Evolutionary conservation across 2,797 vertebrate genomes (phyloP), one percentile per base, ranked within the genome.

Genomic region (Salmo trutta): DNA sequence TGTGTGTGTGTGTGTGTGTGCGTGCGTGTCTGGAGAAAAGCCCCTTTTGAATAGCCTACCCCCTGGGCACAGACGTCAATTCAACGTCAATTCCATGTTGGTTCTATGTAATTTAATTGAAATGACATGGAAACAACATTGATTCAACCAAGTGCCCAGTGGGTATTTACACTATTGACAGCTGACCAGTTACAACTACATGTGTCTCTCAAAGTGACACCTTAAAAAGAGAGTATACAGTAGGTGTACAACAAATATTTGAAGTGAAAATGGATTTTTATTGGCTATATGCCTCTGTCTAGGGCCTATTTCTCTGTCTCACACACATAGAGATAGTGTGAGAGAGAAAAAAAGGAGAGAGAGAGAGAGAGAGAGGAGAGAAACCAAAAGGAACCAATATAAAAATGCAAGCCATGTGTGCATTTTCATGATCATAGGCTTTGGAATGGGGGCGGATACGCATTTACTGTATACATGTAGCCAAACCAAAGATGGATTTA

Each of bases 111-210:
- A 47, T 47, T 47, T 3, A 10, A 47, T 47, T 47, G 10, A 47
- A 47, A 47, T 47, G 41, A 47, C 41, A 0, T 47, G 41, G 41
- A 47, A 47, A 47, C 41, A 47, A 47, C 41, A 47, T 47, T 47
- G 41, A 47, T 47, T 47, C 41, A 47, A 47, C 41, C 41, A 36
- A 56, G 90, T 81, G 90, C 88, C 92, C 89, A 90, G 83, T 68
- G 81, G 84, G 90, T 92, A 87, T 90, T 90, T 86, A 89, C 87
- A 85, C 62, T 75, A 82, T 79, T 81, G 88, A 81, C 75, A 80
- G 87, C 82, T 87, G 87, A 92, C 85, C 88, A 82, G 80, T 33
- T 81, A 83, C 36, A 76, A 73, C 81, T 82, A 78, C 84, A 90
- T 90, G 89, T 90, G 84, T 83, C 83, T 73, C 82, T 75, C 79